A percentile compares a stretch with the other conserved stretches of the same genome.
phyloP scores from a whole-genome alignment of 2,113 vertebrate species.

The Petrocephalus microphthalmus region DNA sequence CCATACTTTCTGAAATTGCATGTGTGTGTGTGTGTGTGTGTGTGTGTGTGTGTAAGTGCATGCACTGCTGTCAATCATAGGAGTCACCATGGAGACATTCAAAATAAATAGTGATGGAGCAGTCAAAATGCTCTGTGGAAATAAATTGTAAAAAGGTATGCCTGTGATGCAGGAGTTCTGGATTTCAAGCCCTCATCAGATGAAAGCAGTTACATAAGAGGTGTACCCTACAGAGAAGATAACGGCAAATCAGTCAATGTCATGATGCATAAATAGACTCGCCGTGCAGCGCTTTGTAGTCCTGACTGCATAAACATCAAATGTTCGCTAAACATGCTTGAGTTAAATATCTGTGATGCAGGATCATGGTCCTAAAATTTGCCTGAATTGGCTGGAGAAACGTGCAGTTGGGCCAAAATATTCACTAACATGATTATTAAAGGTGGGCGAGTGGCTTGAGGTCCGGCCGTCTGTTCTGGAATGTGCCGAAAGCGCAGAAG shows the following conservation, averaged over 20 bases:
- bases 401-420: not conserved
- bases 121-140: not conserved
- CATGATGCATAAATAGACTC: not conserved
- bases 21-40: not conserved
- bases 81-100: not conserved
- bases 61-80: not conserved
- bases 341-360: not conserved
- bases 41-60: not conserved
- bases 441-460: not conserved
- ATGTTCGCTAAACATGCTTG: not conserved
- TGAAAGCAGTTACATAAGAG: not conserved
- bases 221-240: not conserved
- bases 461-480: not conserved
- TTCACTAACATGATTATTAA: not conserved
- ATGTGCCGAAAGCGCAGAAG: not conserved
- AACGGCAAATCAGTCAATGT: not conserved
- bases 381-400: not conserved
- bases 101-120: not conserved
- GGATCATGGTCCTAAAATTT: not conserved
- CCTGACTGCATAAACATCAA: not conserved
- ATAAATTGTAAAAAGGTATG: not conserved
- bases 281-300: not conserved
- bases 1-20: not conserved
- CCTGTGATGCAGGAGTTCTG: not conserved
- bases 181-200: not conserved